Conservation (phyloP, 2,797 vertebrate species). For the Sebastes cheni region DNA sequence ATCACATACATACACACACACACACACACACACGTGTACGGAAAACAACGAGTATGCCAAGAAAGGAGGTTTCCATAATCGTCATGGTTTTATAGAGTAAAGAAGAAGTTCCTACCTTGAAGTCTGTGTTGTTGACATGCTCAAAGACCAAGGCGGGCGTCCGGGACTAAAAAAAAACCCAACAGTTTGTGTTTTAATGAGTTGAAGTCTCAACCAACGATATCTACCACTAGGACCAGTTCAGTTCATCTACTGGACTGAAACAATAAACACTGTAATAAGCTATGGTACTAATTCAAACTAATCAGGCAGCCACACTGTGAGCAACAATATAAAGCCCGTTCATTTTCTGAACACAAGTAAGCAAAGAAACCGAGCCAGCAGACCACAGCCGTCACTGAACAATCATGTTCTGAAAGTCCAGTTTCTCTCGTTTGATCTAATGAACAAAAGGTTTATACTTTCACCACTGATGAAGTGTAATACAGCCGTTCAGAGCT, state of each 20-base stretch:
- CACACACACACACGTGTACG: conserved; percentile 5
- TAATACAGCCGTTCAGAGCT: too few species aligned
- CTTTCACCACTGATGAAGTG: too few species aligned
- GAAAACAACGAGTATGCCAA: conserved; percentile 55
- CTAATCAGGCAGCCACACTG: conserved; percentile 1
- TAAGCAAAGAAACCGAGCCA: background rate
- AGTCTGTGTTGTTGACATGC: conserved; percentile 86
- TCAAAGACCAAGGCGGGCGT: conserved; percentile 85
- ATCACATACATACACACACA: conserved; percentile 38
- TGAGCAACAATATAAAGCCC: background rate
- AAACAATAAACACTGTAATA: background rate
- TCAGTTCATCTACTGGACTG: background rate
- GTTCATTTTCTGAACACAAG: background rate
- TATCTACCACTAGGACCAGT: background rate
- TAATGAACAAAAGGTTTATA: too few species aligned
- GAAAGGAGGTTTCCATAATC: conserved; percentile 40
- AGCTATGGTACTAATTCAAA: background rate
- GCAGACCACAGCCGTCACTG: too few species aligned
- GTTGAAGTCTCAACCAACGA: background rate
- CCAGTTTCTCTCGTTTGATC: too few species aligned
- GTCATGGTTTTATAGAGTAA: too few species aligned
- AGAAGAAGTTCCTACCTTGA: conserved; percentile 70
- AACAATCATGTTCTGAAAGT: too few species aligned
- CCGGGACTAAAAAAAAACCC: conserved; percentile 80
- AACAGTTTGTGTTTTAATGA: background rate